Evolutionary conservation across 2,113 vertebrate genomes (phyloP), one percentile per base, ranked within the genome.

Genomic region (Amphiprion ocellaris): DNA sequence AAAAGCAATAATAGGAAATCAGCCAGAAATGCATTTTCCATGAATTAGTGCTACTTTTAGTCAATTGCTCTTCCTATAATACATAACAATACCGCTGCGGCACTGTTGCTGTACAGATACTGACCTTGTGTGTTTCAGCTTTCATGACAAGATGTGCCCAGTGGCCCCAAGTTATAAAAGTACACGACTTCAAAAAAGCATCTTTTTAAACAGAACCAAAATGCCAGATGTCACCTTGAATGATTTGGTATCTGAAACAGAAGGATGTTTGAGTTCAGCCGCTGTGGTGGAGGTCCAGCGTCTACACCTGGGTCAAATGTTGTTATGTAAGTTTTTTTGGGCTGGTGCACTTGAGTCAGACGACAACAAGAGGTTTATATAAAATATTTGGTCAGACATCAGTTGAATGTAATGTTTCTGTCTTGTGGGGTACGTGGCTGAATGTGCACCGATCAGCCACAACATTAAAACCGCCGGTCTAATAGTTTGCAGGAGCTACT

Each of bases 171-270:
- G 63, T 69, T 47, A 71, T 39, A 33, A 62, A 75, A 37, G 64
- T 16, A 50, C 46, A 52, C 1, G 19, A 74, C 47, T 69, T 30
- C 1, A 54, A 23, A 69, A 74, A 61, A 56, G 67, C 6, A 56
- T 39, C 54, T 26, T 11, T 21, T 5, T n/a, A 24, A 63, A 53
- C 0, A 33, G 23, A 41, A 26, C 2, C 23, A 47, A 91, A 87
- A 91, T 59, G 83, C 70, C 87, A 87, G 59, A 53, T 49, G 87
- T 85, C 85, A 71, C 63, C 68, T 70, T 80, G 21, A 49, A 62
- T 87, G 15, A 3, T 70, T 53, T 33, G 8, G 30, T 46, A 49
- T 58, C 2, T n/a, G 19, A 53, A 50, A 39, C 62, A 46, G 61
- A 26, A 52, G 3, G 10, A 64, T 39, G 41, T 81, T 59, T 47